A percentile compares a stretch with the other conserved stretches of the same genome.
Conservation (phyloP, 2,113 vertebrate genomes). For the Amblyornis subalaris region DNA sequence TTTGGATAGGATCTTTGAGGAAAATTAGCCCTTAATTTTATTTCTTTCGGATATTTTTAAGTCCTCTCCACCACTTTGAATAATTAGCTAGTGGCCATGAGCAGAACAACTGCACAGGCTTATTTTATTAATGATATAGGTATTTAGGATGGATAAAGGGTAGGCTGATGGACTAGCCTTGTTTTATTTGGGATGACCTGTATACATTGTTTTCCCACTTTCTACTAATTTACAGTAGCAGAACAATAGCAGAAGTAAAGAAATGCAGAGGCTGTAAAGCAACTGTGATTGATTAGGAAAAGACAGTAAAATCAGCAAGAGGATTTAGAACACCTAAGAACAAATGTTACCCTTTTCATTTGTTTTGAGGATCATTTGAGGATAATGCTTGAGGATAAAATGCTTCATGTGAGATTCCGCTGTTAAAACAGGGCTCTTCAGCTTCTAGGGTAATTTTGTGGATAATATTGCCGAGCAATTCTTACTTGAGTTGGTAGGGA, state of each 20-base stretch:
- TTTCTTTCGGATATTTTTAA: conserved; percentile 1
- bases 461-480: background rate
- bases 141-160: background rate
- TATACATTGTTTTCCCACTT: background rate
- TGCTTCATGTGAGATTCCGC: background rate
- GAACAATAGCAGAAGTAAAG: background rate
- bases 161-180: background rate
- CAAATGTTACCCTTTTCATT: background rate
- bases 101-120: background rate
- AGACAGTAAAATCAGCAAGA: background rate
- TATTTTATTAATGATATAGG: background rate
- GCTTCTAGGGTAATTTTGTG: background rate
- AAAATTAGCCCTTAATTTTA: background rate
- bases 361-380: background rate
- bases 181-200: background rate
- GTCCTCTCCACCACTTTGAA: background rate
- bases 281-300: background rate
- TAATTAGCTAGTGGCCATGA: background rate
- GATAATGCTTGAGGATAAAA: background rate
- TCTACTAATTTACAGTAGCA: background rate
- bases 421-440: background rate
- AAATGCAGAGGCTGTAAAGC: background rate
- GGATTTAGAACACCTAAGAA: background rate
- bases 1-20: background rate
- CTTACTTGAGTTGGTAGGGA: background rate